A percentile compares a stretch with the other conserved stretches of the same genome.
These are phyloP conservation scores for Cliona cf. orientalis DNA, from an alignment of 37 sponge, comb jelly and placozoan genomes.

Conservation along the genomic window DNA sequence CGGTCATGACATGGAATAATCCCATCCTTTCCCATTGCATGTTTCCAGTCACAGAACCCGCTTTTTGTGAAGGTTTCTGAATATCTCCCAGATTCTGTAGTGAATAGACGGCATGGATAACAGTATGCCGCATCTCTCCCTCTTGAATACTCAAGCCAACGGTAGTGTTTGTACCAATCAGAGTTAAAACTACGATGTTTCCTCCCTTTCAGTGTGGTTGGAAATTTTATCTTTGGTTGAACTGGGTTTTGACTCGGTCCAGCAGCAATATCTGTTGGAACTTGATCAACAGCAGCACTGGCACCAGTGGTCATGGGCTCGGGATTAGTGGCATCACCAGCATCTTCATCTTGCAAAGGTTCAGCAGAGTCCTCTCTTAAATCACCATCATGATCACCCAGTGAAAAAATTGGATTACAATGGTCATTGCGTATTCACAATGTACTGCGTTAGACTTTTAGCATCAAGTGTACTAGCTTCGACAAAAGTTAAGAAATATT, in stretches of 20 bases:
- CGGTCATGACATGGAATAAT: conserved; percentile 9
- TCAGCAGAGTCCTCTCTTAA: no score
- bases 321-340: no score
- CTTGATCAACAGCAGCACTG: no score
- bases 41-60: conserved; percentile 39
- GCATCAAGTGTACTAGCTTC: conserved; percentile 21
- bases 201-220: conserved; percentile 3
- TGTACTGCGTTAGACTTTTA: conserved; percentile 26
- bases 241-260: background rate
- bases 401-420: no score
- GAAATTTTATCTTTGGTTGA: conserved; percentile 12
- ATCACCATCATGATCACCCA: no score
- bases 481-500: conserved; percentile 36
- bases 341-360: no score
- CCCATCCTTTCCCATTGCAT: conserved; percentile 48
- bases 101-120: conserved; percentile 43
- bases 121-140: conserved; percentile 41
- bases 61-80: conserved; percentile 13
- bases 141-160: conserved; percentile 41
- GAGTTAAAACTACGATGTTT: background rate
- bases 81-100: background rate
- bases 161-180: conserved; percentile 27
- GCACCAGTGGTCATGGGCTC: no score
- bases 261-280: conserved; percentile 13
- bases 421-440: conserved; percentile 25